Percentiles rank a stretch among this genome's conserved stretches.
phyloP scores from a whole-genome alignment of 2,888 invertebrate genomes.

The Trichopoda pennipes region DNA sequence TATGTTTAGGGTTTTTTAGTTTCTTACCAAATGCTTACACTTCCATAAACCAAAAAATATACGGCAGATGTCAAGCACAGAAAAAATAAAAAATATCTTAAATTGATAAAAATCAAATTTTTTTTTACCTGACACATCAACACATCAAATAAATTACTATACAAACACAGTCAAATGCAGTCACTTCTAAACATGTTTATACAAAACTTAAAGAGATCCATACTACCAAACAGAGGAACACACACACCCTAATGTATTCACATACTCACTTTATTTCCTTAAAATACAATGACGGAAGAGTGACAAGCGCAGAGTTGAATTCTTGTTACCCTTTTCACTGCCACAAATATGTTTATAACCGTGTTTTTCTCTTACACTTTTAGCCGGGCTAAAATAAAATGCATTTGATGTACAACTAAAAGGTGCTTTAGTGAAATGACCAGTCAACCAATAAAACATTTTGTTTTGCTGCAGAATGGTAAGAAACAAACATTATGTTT shows the following conservation, averaged over 20 bases:
- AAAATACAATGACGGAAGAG: not conserved
- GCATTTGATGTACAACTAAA: conserved; percentile 60
- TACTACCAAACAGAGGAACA: conserved; percentile 4
- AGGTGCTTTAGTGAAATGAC: conserved; percentile 57
- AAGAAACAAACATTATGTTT: conserved; percentile 1
- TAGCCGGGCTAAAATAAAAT: conserved; percentile 2
- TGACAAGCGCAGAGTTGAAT: conserved; percentile 15
- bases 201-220: conserved; percentile 3
- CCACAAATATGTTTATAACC: conserved; percentile 20
- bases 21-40: conserved; percentile 11
- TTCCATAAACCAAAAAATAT: conserved; percentile 30
- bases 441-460: conserved; percentile 55
- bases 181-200: not conserved
- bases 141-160: conserved; percentile 63
- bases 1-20: not conserved
- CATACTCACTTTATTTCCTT: conserved; percentile 43
- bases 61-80: conserved; percentile 18
- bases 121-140: conserved; percentile 60
- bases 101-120: conserved; percentile 65
- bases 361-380: not conserved
- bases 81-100: conserved; percentile 53
- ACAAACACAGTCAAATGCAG: not conserved
- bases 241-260: conserved; percentile 42
- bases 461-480: conserved; percentile 34
- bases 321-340: conserved; percentile 47